Evolutionary conservation across 2,888 invertebrate genomes (phyloP), one percentile per base, ranked within the genome.

Genomic region (Bombylius major): DNA sequence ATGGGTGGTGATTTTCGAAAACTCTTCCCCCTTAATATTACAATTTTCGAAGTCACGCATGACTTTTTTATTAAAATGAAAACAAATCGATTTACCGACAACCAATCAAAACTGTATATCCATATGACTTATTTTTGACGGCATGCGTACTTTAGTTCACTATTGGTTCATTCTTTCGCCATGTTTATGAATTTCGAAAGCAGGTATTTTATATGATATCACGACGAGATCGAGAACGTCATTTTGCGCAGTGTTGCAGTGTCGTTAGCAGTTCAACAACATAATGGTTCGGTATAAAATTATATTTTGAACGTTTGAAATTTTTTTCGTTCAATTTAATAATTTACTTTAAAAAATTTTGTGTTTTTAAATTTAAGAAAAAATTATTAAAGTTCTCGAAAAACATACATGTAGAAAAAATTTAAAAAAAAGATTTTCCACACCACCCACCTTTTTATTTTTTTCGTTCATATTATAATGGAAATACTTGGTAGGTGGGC

Each of bases 151-250:
- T 65, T 59, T 53, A n/a, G n/a, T 39, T 59, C 62, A 64, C 66
- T 67, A 72, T 72, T 72, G 72, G 72, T 65, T 66, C 66, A 66
- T 65, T 66, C 66, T 66, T 67, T 68, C 70, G 70, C 70, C 70
- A 70, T 70, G 69, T 69, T 69, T 66, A 69, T 68, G 39, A 11
- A 42, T 42, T 42, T 42, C 11, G 11, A 42, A 47, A 51, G 50
- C 50, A 42, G 54, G 56, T 48, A 32, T 32, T 14, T 50, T 54
- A 54, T 50, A 45, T 50, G 23, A 23, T 23, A 23, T 23, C 23
- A 23, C 23, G n/a, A n/a, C n/a, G n/a, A n/a, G n/a, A n/a, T n/a
- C n/a, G 23, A 23, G 23, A 23, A 23, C 23, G 23, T 23, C 23
- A 23, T 23, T 23, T 23, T 23, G 23, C 2, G 23, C 23, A 3